Evolutionary conservation across 2,888 invertebrate genomes (phyloP), one percentile per base, ranked within the genome.

Genomic region (Allacma fusca): DNA sequence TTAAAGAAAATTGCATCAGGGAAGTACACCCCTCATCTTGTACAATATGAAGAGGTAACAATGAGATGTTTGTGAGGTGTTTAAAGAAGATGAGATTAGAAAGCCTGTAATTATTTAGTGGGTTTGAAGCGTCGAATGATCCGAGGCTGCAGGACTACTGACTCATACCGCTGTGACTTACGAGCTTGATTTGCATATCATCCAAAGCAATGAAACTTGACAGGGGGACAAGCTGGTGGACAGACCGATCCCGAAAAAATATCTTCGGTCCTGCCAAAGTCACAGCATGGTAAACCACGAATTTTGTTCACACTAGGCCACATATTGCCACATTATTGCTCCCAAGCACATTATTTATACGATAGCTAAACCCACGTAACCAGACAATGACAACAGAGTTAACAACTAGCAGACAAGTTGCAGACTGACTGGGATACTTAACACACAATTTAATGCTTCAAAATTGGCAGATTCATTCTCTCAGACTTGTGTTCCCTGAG

Each of bases 221-320:
- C n/a, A n/a, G 19, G n/a, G 50, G 19, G 19, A 50, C 16, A 50
- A 19, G 50, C 16, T n/a, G n/a, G 16, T 50, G 50, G 13, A 72
- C 26, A 57, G 57, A 73, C 16, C 34, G n/a, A 59, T 29, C 59
- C 59, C 59, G 72, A 29, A 72, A 28, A 59, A 29, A 50, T 29
- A 24, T 64, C 62, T 62, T 59, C 7, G 72, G 34, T 29, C 73
- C 40, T 73, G 73, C 73, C 73, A 73, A 73, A 73, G 23, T 62
- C 73, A 40, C 73, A 73, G 73, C 73, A 73, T 73, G 73, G 62
- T 43, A 62, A 73, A 62, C 73, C 73, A 73, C 73, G 73, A 73
- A 62, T 13, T 62, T 73, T n/a, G 50, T 44, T 70, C 28, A 50
- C 50, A 44, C 50, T 28, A 34, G 28, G 28, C 16, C 65, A 28